Percentiles rank a stretch among this genome's conserved stretches.
These are phyloP conservation scores for Sycon ciliatum DNA, from an alignment of 37 sponge, comb jelly and placozoan species.

Conservation along the genomic window DNA sequence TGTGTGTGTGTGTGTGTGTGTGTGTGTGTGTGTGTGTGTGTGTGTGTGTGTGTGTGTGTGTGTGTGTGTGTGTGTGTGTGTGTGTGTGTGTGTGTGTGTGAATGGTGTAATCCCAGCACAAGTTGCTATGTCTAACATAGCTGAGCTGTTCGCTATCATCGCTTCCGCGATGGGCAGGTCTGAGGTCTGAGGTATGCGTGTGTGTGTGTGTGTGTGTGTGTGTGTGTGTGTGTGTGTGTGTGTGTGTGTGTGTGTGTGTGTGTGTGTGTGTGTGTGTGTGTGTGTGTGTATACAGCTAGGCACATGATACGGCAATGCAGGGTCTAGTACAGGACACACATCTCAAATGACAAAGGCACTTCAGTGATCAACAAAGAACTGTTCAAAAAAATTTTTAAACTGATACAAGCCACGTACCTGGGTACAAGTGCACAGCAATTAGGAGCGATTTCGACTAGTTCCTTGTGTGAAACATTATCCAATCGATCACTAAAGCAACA, in stretches of 20 bases:
- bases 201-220: conserved; percentile 34
- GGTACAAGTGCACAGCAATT: no score
- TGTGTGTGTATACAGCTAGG: neutral
- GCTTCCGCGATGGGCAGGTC: neutral
- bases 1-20: conserved; percentile 1
- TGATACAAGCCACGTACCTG: no score
- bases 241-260: conserved; percentile 37
- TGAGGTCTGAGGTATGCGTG: conserved; percentile 16
- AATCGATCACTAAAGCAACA: no score
- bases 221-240: conserved; percentile 38
- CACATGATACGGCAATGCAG: neutral
- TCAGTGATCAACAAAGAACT: no score
- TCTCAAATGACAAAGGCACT: no score
- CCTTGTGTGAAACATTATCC: no score
- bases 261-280: conserved; percentile 20
- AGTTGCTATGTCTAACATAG: no score
- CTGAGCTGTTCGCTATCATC: no score
- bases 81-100: conserved; percentile 18
- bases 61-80: conserved; percentile 30
- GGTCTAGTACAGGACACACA: neutral
- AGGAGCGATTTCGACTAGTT: no score
- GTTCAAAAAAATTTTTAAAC: no score
- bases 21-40: conserved; percentile 45
- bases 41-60: conserved; percentile 34
- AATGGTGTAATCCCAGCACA: neutral